Base-by-base conservation (phyloP, 1,140 invertebrate genomes). In the Nymphalis io region DNA sequence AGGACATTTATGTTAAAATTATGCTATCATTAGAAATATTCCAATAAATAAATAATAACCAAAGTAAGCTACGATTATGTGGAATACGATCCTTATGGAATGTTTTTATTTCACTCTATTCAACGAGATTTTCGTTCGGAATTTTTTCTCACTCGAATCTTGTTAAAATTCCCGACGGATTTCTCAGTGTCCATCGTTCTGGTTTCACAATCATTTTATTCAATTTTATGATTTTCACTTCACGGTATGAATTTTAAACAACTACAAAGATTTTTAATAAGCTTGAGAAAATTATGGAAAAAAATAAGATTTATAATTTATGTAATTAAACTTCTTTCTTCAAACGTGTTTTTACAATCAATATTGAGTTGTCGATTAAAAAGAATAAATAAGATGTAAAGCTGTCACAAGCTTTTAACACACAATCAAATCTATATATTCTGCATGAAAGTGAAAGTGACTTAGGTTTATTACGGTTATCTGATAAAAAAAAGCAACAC, bases 171-270 rank as follows among this genome's bases (percentile, higher is more conserved):
- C 74, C 61, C 58, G 18, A 40, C 38, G 71, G 68, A 65, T 68
- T 51, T 62, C 60, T 38, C 66, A 58, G 67, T 62, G 71, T 73
- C 67, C 71, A 73, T 76, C 68, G 74, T 70, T 68, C 68, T 76
- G 74, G 68, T 73, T 76, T 73, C 68, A 72, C 74, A 76, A 76
- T 76, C 74, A 70, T 76, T 76, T 73, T 72, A 73, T 76, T 76
- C 74, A 76, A 73, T 76, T 76, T 76, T 76, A 76, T 73, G 72
- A 72, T 76, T 76, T 76, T 76, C 71, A 68, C 65, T 60, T 60
- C 44, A 51, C 68, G 65, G 44, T 68, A 55, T 73, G 74, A 76
- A 76, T 73, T 73, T 68, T 51, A 76, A 73, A 48, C 18, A 33
- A 13, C 46, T 51, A 63, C 61, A 63, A 63, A 53, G 33, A 63